phyloP scores from a whole-genome alignment of 2,797 vertebrate species.

The Ambastaia sidthimunki region DNA sequence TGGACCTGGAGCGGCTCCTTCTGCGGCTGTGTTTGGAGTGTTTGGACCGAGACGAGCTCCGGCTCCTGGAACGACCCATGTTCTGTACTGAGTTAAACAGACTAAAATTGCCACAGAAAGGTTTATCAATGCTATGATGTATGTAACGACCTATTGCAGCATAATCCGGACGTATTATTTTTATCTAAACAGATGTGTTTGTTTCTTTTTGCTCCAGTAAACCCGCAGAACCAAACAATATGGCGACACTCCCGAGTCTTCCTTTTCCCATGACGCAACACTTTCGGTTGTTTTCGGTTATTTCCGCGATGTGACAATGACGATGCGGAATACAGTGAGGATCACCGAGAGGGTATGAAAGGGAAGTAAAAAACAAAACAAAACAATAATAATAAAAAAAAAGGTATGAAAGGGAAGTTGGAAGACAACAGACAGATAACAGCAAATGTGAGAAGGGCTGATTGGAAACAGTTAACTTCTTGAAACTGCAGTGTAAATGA shows the following conservation, averaged over 20 bases:
- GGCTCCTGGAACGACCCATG: constrained; percentile 97
- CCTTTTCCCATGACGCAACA: constrained; percentile 73
- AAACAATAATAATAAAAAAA: too few relatives aligned
- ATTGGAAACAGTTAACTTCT: too few relatives aligned
- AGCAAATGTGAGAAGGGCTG: too few relatives aligned
- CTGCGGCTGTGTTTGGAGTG: constrained; percentile 92
- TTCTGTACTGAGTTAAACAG: constrained; percentile 32
- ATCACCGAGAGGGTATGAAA: background rate
- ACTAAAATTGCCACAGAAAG: background rate
- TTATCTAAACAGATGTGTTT: background rate
- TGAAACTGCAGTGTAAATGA: too few relatives aligned
- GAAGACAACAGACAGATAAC: background rate
- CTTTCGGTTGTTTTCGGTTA: constrained; percentile 63
- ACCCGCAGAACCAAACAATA: constrained; percentile 70
- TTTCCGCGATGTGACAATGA: constrained; percentile 34
- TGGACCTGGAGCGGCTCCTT: constrained; percentile 88
- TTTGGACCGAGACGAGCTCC: constrained; percentile 95
- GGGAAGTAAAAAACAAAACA: background rate
- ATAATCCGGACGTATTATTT: background rate
- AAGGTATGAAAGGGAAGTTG: background rate
- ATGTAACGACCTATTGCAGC: background rate
- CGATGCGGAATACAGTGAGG: background rate
- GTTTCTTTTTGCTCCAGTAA: constrained; percentile 65
- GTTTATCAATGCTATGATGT: background rate
- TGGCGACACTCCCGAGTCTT: constrained; percentile 70